Evolutionary conservation across 2,888 invertebrate genomes (phyloP), one percentile per base, ranked within the genome.

Genomic region (Aromia moschata): DNA sequence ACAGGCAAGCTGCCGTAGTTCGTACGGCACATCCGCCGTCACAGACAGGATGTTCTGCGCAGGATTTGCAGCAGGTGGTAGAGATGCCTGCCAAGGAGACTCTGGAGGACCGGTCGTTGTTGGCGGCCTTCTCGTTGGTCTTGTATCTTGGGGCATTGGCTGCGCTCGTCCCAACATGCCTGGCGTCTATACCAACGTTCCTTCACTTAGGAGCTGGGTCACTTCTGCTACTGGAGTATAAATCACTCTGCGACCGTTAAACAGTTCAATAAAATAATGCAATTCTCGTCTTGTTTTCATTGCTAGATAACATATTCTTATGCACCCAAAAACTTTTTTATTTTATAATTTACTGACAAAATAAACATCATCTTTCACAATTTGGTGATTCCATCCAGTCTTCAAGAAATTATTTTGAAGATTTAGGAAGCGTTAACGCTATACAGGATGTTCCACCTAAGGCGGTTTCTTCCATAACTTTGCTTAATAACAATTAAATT

Each of bases 31-130:
- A 2, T n/a, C 10, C n/a, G 16, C 12, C 5, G 65, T 75, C n/a
- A 83, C 84, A 0, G 68, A 75, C 0, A 80, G 82, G 15, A 85
- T 85, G 85, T 82, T 85, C 70, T 85, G 85, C 52, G 85, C 85
- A 0, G 84, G 1, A 12, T 81, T 82, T 66, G 77, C 70, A 0
- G 80, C 81, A 1, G 82, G 84, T 0, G 81, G 83, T 2, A 82
- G 83, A 44, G 85, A 85, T 70, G 82, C 85, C 44, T 85, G 85
- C 54, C 84, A 85, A 69, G 58, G 57, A n/a, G 64, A 60, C 31
- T 64, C 64, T 7, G 64, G 64, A 18, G 64, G 64, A 12, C 60
- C 64, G 15, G 52, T 58, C 14, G 57, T 55, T 10, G 41, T 56
- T 18, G 25, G 16, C 3, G 52, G 52, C 10, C 1, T 16, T 30